Percentiles rank a stretch among this genome's conserved stretches.
These are phyloP conservation scores for Dryadula phaetusa DNA, from an alignment of 2,888 invertebrate species.

Conservation along the genomic window DNA sequence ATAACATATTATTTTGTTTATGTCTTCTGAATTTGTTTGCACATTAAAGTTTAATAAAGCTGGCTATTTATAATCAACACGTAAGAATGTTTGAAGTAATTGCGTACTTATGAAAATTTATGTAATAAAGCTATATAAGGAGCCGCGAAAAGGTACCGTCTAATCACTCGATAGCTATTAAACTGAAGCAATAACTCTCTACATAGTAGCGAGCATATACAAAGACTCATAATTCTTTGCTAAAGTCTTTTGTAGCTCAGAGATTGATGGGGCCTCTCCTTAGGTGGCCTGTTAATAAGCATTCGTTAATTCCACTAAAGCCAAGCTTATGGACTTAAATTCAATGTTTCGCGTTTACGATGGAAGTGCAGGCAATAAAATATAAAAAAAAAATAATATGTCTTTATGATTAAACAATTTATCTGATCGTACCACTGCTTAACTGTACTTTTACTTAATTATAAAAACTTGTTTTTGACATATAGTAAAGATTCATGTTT, in stretches of 20 bases:
- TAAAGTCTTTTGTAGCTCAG: conserved; percentile 72
- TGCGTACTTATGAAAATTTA: conserved; percentile 66
- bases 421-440: conserved; percentile 15
- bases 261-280: conserved; percentile 80
- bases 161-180: conserved; percentile 78
- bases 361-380: conserved; percentile 37
- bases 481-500: background rate
- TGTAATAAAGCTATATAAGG: conserved; percentile 69
- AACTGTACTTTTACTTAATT: conserved; percentile 21
- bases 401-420: conserved; percentile 27
- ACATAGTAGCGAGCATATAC: conserved; percentile 78
- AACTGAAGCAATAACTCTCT: conserved; percentile 78
- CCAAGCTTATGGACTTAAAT: conserved; percentile 39
- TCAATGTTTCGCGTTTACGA: conserved; percentile 38
- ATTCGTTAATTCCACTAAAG: conserved; percentile 62
- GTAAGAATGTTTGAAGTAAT: conserved; percentile 63
- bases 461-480: conserved; percentile 16
- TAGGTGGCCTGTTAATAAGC: conserved; percentile 79
- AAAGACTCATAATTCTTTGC: conserved; percentile 79
- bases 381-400: conserved; percentile 25
- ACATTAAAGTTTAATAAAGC: conserved; percentile 1
- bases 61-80: conserved; percentile 40
- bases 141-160: conserved; percentile 68
- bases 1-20: conserved; percentile 23
- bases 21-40: conserved; percentile 13